phyloP scores from a whole-genome alignment of 2,113 vertebrate genomes.

The Campylomormyrus tamandua region DNA sequence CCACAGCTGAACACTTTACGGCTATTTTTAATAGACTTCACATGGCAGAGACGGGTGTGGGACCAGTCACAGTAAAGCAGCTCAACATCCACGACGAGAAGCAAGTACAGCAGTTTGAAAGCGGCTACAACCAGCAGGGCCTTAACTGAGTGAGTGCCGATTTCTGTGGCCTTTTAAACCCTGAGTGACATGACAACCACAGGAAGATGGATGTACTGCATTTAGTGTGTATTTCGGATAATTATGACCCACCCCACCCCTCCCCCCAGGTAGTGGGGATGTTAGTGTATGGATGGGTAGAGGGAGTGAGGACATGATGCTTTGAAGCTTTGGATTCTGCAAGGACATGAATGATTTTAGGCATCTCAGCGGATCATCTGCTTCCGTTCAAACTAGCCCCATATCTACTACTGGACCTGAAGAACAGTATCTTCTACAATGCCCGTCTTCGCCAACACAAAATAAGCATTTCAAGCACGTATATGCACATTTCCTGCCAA shows the following conservation, averaged over 20 bases:
- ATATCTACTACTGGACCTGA: neutral
- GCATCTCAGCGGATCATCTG: neutral
- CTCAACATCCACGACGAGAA: neutral
- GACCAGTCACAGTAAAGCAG: neutral
- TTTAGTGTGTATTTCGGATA: neutral
- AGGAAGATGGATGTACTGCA: neutral
- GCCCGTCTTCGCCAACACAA: neutral
- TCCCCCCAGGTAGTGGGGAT: neutral
- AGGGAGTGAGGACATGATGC: neutral
- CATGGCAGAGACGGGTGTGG: neutral
- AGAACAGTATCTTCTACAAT: neutral
- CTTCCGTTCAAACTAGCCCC: neutral
- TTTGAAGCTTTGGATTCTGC: neutral
- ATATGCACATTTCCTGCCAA: neutral
- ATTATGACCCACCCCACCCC: neutral
- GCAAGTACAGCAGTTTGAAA: neutral
- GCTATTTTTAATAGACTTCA: neutral
- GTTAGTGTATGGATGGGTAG: neutral
- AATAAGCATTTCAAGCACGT: neutral
- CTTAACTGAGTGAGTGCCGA: neutral
- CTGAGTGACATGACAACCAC: neutral
- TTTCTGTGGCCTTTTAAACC: neutral
- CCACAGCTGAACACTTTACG: neutral
- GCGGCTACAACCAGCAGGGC: neutral
- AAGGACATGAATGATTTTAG: neutral